Evolutionary conservation across 1,140 invertebrate genomes (phyloP), one percentile per base, ranked within the genome.

Genomic region (Caerostris extrusa): DNA sequence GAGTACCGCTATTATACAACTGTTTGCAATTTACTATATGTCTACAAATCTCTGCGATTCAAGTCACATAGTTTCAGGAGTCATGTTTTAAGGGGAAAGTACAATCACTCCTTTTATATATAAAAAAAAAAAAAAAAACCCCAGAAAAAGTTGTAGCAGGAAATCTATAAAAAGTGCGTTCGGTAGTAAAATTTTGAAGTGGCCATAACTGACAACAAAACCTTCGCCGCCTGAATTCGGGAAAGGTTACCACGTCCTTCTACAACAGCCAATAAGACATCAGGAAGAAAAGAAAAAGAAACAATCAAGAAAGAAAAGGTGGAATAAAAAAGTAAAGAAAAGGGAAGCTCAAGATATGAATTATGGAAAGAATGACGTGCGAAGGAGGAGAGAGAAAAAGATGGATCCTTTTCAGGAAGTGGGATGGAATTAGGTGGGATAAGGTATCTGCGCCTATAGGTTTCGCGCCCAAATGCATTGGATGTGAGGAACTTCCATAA

Each of bases 401-500:
- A 89, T 69, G n/a, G 57, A 89, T 89, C 61, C 87, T 89, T 55
- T 69, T 64, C 58, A 55, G 87, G 60, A 89, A 64, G 53, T 64
- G n/a, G 61, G 50, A 17, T n/a, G 64, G 87, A 89, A 89, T 89
- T 89, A 89, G 87, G 64, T 89, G 71, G 61, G 87, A 61, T 55
- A 71, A 89, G 87, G 55, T 89, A 89, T 89, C 87, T 89, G 17
- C 87, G 87, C 61, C 87, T 64, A 57, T 89, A 64, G 87, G 87
- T 89, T 89, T 89, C 64, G 61, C 87, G 64, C 87, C 87, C 87
- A 89, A 89, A 89, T 89, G 87, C 87, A 71, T 89, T 89, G 57
- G 87, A 89, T 89, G 87, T 14, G 50, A 89, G 71, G 87, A 71
- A 89, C 87, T 71, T 89, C 87, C 87, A 89, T 89, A 89, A 89